phyloP scores from a whole-genome alignment of 2,797 vertebrate species.

The Phrynocephalus guinanensis region DNA sequence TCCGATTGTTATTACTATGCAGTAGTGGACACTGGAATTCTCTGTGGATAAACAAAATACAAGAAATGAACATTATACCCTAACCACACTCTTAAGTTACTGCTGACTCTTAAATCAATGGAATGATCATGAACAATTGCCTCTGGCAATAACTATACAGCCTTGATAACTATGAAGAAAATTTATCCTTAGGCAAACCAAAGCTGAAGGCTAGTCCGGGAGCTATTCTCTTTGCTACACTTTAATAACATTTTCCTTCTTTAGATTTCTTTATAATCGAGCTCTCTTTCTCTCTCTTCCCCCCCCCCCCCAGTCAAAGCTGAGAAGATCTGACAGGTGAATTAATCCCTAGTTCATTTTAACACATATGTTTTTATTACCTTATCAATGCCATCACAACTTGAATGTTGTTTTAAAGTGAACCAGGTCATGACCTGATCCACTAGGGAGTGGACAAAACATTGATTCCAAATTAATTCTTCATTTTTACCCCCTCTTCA shows the following conservation, averaged over 20 bases:
- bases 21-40: too few species aligned
- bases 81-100: too few species aligned
- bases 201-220: constrained; percentile 31
- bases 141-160: constrained; percentile 14
- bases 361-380: constrained; percentile 4
- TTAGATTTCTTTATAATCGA: constrained; percentile 23
- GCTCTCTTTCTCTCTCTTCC: not conserved
- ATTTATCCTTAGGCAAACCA: constrained; percentile 34
- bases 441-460: not conserved
- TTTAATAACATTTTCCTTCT: constrained; percentile 27
- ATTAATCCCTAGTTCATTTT: constrained; percentile 41
- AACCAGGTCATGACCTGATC: not conserved
- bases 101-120: constrained; percentile 10
- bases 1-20: too few species aligned
- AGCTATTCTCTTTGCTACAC: constrained; percentile 31
- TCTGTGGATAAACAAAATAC: too few species aligned
- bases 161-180: constrained; percentile 50
- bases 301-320: rapidly evolving
- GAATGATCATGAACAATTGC: constrained; percentile 51
- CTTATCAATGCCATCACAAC: constrained; percentile 35
- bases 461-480: constrained; percentile 12
- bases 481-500: not conserved
- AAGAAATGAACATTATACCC: too few species aligned
- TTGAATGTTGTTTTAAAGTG: constrained; percentile 39
- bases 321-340: constrained; percentile 19